Conservation (phyloP, 1,140 invertebrate species). For the Drosophila lacteicornis region DNA sequence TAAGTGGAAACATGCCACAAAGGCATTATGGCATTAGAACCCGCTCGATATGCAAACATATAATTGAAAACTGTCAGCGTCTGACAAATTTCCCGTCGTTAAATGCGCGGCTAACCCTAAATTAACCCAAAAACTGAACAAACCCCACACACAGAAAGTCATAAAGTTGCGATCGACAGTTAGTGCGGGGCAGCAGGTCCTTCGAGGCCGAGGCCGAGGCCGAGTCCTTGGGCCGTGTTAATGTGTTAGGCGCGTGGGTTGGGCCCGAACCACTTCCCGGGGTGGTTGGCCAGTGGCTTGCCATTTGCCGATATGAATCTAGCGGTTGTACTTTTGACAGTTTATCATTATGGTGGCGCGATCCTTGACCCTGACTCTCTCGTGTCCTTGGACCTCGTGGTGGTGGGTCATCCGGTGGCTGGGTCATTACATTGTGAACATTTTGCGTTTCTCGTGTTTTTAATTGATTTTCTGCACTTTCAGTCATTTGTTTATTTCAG, state of each 20-base stretch:
- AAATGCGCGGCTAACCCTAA: slow-evolving; percentile 61
- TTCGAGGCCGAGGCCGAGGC: slow-evolving; percentile 12
- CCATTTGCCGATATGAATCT: slow-evolving; percentile 66
- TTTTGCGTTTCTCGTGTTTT: slow-evolving; percentile 57
- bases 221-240: slow-evolving; percentile 46
- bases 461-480: slow-evolving; percentile 76
- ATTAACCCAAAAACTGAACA: slow-evolving; percentile 39
- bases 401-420: slow-evolving; percentile 32
- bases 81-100: slow-evolving; percentile 63
- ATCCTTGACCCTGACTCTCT: slow-evolving; percentile 18
- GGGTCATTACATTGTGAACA: slow-evolving; percentile 61
- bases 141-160: slow-evolving; percentile 44
- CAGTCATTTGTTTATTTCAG: slow-evolving; percentile 46
- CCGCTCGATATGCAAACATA: slow-evolving; percentile 46
- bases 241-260: slow-evolving; percentile 74
- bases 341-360: slow-evolving; percentile 64
- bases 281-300: slow-evolving; percentile 19
- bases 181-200: slow-evolving; percentile 30
- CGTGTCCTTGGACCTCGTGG: slow-evolving; percentile 2
- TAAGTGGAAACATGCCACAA: slow-evolving; percentile 34
- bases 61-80: slow-evolving; percentile 79
- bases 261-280: neutral
- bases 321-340: slow-evolving; percentile 61
- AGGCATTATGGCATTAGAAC: slow-evolving; percentile 51
- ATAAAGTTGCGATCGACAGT: slow-evolving; percentile 72